These are phyloP conservation scores for Nesogale talazaci DNA, from an alignment of 2,113 vertebrate species.

Conservation along the genomic window DNA sequence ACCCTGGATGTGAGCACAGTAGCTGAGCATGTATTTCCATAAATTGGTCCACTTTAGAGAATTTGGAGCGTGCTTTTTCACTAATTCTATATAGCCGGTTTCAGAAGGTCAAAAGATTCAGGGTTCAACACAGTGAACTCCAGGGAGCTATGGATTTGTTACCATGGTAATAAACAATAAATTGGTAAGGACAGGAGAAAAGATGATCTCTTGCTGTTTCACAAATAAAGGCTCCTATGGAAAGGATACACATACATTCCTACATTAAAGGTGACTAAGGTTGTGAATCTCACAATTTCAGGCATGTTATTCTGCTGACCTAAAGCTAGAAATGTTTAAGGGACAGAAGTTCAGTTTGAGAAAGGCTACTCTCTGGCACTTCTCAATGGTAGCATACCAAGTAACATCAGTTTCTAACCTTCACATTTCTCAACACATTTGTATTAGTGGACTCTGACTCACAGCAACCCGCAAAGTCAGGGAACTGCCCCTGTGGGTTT, in stretches of 20 bases:
- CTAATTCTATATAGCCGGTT: constrained; percentile 70
- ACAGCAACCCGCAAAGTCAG: too few species aligned
- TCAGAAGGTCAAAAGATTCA: constrained; percentile 72
- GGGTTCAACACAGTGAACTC: constrained; percentile 59
- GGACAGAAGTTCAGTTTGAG: constrained; percentile 72
- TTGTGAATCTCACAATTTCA: constrained; percentile 53
- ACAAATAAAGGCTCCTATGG: constrained; percentile 17
- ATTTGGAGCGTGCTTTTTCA: constrained; percentile 66
- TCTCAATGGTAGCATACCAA: constrained; percentile 70
- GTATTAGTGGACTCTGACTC: neutral
- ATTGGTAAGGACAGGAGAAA: constrained; percentile 52
- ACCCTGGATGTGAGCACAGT: neutral
- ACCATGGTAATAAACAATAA: constrained; percentile 62
- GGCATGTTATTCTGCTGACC: constrained; percentile 56
- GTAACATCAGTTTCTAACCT: constrained; percentile 34
- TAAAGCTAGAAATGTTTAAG: constrained; percentile 73
- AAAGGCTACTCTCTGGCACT: constrained; percentile 63
- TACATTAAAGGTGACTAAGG: constrained; percentile 55
- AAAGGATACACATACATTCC: constrained; percentile 64
- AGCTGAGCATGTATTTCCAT: constrained; percentile 57
- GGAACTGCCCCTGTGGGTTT: too few species aligned
- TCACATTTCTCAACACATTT: neutral
- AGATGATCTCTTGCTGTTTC: constrained; percentile 63
- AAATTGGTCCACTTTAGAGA: constrained; percentile 48
- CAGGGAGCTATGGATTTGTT: constrained; percentile 60